Evolutionary conservation across 2,888 invertebrate species (phyloP).

Genomic region (Steromphala cineraria): DNA sequence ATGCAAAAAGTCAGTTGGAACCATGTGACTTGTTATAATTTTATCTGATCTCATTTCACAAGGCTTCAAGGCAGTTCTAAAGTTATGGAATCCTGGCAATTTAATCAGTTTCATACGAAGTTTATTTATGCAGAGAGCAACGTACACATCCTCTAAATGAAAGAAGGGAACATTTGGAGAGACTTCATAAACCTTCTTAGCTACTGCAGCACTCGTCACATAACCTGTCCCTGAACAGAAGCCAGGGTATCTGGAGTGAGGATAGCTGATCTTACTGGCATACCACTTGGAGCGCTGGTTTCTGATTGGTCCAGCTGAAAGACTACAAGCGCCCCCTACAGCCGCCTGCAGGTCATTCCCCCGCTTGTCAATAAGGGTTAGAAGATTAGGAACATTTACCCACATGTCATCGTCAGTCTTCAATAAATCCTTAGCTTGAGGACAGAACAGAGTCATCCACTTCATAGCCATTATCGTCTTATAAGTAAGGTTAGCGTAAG

Average conservation of each 20-base stretch:
- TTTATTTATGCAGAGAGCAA: constrained; percentile 51
- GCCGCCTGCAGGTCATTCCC: constrained; percentile 28
- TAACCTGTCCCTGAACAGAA: constrained; percentile 66
- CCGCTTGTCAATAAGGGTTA: constrained; percentile 19
- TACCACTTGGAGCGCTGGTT: constrained; percentile 59
- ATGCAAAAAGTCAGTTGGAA: constrained; percentile 31
- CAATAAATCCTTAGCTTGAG: constrained; percentile 37
- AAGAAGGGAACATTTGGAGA: constrained; percentile 62
- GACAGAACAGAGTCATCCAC: constrained; percentile 38
- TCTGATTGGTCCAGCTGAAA: constrained; percentile 44
- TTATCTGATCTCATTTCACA: constrained; percentile 40
- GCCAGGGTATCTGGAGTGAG: constrained; percentile 52
- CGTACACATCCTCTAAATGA: constrained; percentile 64
- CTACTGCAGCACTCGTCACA: constrained; percentile 52
- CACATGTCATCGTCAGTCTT: constrained; percentile 65
- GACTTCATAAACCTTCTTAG: constrained; percentile 42
- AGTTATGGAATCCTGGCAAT: constrained; percentile 48
- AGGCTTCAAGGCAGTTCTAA: constrained; percentile 29
- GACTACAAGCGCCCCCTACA: constrained; percentile 47
- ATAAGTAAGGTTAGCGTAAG: constrained; percentile 42
- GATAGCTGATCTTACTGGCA: constrained; percentile 52
- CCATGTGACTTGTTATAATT: constrained; percentile 47
- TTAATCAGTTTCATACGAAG: constrained; percentile 40
- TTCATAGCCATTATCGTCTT: constrained; percentile 44
- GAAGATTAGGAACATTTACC: constrained; percentile 36